A percentile compares a stretch with the other conserved stretches of the same genome.
phyloP scores from a whole-genome alignment of 2,888 invertebrate genomes.

The Standfussiana lucernea region DNA sequence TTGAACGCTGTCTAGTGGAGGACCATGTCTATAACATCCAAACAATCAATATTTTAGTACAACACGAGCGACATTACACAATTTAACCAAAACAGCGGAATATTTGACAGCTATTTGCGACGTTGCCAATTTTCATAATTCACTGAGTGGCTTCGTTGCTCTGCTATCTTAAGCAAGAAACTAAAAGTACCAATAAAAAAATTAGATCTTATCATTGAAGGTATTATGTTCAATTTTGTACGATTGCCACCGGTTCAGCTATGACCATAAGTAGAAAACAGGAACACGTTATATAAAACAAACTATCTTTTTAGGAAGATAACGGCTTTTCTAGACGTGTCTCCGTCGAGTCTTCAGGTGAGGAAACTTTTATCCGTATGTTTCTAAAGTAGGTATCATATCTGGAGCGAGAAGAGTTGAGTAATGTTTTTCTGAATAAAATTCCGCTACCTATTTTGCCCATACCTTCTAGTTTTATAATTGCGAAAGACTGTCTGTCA shows the following conservation, averaged over 20 bases:
- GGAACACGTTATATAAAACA: slow-evolving; percentile 35
- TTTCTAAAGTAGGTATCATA: slow-evolving; percentile 11
- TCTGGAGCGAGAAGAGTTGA: not conserved
- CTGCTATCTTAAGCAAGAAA: not conserved
- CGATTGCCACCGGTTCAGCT: not conserved
- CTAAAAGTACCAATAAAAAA: not conserved
- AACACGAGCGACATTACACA: not conserved
- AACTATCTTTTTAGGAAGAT: slow-evolving; percentile 23
- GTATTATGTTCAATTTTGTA: not conserved
- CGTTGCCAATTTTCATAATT: not conserved
- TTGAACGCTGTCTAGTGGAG: not conserved
- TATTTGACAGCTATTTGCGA: not conserved
- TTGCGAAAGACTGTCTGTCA: not conserved
- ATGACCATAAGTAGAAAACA: not conserved
- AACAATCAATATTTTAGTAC: not conserved
- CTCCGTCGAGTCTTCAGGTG: not conserved
- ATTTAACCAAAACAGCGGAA: not conserved
- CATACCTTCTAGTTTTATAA: not conserved
- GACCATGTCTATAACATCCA: not conserved
- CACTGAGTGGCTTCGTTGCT: not conserved
- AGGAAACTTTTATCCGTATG: slow-evolving; percentile 12
- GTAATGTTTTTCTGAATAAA: not conserved
- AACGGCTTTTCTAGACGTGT: slow-evolving; percentile 10
- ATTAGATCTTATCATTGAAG: not conserved
- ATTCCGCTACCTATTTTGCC: not conserved